phyloP scores from a whole-genome alignment of 1,140 invertebrate species.

The Augochlora pura region DNA sequence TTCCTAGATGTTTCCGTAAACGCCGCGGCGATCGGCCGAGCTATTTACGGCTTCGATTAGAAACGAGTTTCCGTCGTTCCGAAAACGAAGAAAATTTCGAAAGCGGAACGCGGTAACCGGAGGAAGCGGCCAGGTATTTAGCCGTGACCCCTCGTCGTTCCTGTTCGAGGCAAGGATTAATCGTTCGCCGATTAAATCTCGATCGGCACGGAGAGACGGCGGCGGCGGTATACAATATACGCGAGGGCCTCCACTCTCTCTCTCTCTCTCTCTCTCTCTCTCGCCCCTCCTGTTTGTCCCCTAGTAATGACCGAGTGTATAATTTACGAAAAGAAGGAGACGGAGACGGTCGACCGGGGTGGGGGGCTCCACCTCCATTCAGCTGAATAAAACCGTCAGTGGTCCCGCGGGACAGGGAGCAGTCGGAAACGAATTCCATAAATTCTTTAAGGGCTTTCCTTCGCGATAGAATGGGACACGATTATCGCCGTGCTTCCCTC shows the following conservation, averaged over 20 bases:
- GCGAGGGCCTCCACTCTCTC: too few species aligned
- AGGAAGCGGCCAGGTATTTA: too few species aligned
- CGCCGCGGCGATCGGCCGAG: too few species aligned
- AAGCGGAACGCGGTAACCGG: too few species aligned
- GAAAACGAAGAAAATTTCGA: too few species aligned
- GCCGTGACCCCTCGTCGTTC: neutral
- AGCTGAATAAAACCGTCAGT: slow-evolving; percentile 38
- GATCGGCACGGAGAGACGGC: slow-evolving; percentile 22
- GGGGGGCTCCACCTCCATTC: slow-evolving; percentile 18
- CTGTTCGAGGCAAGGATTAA: slow-evolving; percentile 5
- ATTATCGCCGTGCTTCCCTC: slow-evolving; percentile 19
- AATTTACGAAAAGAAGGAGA: slow-evolving; percentile 56
- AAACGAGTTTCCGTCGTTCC: too few species aligned
- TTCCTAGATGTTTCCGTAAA: too few species aligned
- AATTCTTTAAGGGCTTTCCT: slow-evolving; percentile 39
- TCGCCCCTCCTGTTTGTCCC: slow-evolving; percentile 24
- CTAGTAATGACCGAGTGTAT: slow-evolving; percentile 55
- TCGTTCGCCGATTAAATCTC: slow-evolving; percentile 45
- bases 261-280: too few species aligned
- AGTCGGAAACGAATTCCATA: slow-evolving; percentile 43
- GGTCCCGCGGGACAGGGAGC: slow-evolving; percentile 31
- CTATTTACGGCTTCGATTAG: too few species aligned
- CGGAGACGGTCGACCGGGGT: neutral
- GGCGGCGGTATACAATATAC: too few species aligned
- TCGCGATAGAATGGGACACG: slow-evolving; percentile 35